Percentiles rank a stretch among this genome's conserved stretches.
These are phyloP conservation scores for Sciurus niger DNA, from an alignment of 2,113 vertebrate genomes.

Conservation along the genomic window DNA sequence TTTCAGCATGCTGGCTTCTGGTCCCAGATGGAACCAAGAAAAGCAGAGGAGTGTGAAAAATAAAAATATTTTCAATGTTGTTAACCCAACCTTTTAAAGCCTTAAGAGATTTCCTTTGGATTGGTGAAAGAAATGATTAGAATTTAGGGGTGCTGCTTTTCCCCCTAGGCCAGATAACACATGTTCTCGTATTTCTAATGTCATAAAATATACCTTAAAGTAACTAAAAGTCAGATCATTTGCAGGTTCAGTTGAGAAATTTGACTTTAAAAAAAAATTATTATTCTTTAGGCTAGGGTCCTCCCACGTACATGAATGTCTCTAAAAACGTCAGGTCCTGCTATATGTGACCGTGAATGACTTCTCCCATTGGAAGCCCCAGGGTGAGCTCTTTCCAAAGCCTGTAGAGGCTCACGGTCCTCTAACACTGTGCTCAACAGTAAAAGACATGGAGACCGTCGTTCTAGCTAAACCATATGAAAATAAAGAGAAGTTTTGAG, in stretches of 20 bases:
- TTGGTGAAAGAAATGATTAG: conserved; percentile 75
- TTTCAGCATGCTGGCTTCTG: conserved; percentile 81
- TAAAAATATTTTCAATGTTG: conserved; percentile 85
- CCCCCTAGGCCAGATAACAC: conserved; percentile 51
- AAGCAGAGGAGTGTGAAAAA: conserved; percentile 86
- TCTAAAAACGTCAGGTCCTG: conserved; percentile 10
- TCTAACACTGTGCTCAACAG: background rate
- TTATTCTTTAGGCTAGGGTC: conserved; percentile 45
- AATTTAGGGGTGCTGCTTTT: conserved; percentile 69
- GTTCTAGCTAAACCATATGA: background rate
- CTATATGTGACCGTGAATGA: background rate
- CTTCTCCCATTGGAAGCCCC: background rate
- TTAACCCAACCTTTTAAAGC: conserved; percentile 84
- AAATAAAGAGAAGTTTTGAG: background rate
- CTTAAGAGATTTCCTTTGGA: conserved; percentile 81
- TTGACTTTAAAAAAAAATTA: conserved; percentile 26
- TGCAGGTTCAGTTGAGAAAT: conserved; percentile 28
- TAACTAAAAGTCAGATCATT: conserved; percentile 59
- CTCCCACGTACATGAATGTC: background rate
- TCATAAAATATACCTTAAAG: conserved; percentile 63
- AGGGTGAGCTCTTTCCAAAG: background rate
- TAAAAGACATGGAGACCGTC: background rate
- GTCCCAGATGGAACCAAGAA: conserved; percentile 84
- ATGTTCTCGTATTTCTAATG: conserved; percentile 61
- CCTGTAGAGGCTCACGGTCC: background rate